Conservation (phyloP, 53 echinoderm and acorn worm genomes). For the Henricia sp. region DNA sequence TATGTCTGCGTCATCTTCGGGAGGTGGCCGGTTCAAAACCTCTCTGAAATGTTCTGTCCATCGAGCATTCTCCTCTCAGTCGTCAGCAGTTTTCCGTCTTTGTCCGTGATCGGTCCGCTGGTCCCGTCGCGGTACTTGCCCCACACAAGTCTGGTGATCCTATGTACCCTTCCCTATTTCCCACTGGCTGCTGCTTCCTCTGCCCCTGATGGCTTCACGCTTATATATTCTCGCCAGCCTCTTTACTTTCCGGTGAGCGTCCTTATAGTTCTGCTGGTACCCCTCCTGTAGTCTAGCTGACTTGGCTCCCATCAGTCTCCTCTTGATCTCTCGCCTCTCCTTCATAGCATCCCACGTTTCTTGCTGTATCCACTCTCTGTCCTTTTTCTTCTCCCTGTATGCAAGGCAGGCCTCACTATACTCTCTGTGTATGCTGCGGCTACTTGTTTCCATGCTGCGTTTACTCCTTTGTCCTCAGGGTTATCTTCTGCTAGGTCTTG, state of each 20-base stretch:
- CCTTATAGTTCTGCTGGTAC: neutral
- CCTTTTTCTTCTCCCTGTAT: neutral
- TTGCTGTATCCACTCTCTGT: conserved; percentile 18
- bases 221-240: conserved; percentile 25
- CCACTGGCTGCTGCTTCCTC: conserved; percentile 45
- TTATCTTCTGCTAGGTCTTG: neutral
- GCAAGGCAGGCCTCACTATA: neutral
- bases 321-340: conserved; percentile 12
- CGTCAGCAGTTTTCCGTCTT: neutral
- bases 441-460: neutral
- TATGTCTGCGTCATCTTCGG: conserved; percentile 23
- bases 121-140: neutral
- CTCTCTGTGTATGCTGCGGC: neutral
- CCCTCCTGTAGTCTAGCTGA: conserved; percentile 15
- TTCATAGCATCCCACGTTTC: conserved; percentile 18
- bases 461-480: neutral
- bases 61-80: conserved; percentile 29
- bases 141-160: neutral
- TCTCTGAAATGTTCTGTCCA: conserved; percentile 67
- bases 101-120: neutral
- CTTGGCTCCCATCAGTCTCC: neutral
- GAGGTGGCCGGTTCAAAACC: conserved; percentile 64
- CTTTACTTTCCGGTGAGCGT: conserved; percentile 17
- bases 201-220: conserved; percentile 12
- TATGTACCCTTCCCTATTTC: conserved; percentile 6